Percentiles rank a stretch among this genome's conserved stretches.
These are phyloP conservation scores for Anastrepha ludens DNA, from an alignment of 1,140 invertebrate genomes.

Conservation along the genomic window DNA sequence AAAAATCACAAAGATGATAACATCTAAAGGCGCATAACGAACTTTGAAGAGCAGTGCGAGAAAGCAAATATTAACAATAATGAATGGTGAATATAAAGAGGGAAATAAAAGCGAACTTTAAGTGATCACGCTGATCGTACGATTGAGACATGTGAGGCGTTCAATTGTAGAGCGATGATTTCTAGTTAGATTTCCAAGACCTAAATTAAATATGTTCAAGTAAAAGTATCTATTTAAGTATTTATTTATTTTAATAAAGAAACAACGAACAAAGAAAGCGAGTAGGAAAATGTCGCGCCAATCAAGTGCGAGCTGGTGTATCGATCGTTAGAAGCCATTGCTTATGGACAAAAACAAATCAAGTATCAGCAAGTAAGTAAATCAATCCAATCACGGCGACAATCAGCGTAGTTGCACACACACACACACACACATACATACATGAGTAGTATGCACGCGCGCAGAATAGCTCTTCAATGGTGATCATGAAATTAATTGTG, in stretches of 20 bases:
- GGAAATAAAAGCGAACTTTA: not conserved
- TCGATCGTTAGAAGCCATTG: constrained; percentile 19
- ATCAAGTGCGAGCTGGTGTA: not conserved
- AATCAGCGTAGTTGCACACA: not conserved
- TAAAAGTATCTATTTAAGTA: constrained; percentile 9
- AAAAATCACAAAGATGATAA: not conserved
- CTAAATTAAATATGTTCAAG: constrained; percentile 49
- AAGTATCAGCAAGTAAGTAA: constrained; percentile 10
- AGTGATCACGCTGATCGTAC: constrained; percentile 38
- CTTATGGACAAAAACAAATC: constrained; percentile 43
- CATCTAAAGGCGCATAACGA: not conserved
- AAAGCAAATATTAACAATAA: not conserved
- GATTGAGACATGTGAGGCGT: not conserved
- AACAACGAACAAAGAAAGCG: not conserved
- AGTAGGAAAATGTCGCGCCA: not conserved
- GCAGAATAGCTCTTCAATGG: not conserved
- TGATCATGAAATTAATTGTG: constrained; percentile 31
- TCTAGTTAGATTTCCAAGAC: constrained; percentile 34
- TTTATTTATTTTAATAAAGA: constrained; percentile 4
- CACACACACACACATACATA: not conserved
- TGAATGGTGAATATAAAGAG: not conserved
- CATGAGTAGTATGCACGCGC: not conserved
- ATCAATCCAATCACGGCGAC: constrained; percentile 38
- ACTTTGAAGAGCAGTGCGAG: not conserved
- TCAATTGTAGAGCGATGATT: not conserved